Evolutionary conservation across 2,888 invertebrate genomes (phyloP).

Genomic region (Pseudeuparius sepicola): DNA sequence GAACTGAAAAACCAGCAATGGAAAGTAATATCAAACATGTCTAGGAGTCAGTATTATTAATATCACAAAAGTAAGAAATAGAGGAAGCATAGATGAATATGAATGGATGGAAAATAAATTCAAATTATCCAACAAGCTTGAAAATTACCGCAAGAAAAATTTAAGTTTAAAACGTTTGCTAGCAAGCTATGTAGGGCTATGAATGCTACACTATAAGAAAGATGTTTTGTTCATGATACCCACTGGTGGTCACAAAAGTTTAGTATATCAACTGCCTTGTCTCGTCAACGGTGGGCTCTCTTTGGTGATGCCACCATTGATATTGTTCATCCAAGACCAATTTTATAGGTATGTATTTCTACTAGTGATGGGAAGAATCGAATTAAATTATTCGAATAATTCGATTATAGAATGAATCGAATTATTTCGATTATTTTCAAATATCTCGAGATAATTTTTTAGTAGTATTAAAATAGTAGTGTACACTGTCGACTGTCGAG

Average conservation of each 20-base stretch:
- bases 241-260: conserved; percentile 84
- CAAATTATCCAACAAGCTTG: conserved; percentile 59
- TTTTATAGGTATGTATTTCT: too few relatives aligned
- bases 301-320: conserved; percentile 71
- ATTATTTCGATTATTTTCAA: too few relatives aligned
- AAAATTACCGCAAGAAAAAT: conserved; percentile 47
- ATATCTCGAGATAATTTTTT: too few relatives aligned
- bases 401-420: too few relatives aligned
- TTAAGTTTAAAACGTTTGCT: conserved; percentile 61
- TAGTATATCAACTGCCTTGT: conserved; percentile 84
- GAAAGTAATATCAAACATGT: conserved; percentile 10
- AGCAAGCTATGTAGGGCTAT: conserved; percentile 75
- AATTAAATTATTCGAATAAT: too few relatives aligned
- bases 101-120: conserved; percentile 41
- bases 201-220: conserved; percentile 68
- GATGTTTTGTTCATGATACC: conserved; percentile 82
- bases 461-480: too few relatives aligned
- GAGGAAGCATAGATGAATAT: conserved; percentile 13
- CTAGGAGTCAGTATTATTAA: conserved; percentile 4
- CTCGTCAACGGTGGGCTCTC: conserved; percentile 52
- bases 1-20: conserved; percentile 10
- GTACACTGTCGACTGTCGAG: too few relatives aligned
- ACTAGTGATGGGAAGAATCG: too few relatives aligned
- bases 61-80: conserved; percentile 7
- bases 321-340: conserved; percentile 89